phyloP scores from a whole-genome alignment of 2,888 invertebrate species.

The Morpho helenor region DNA sequence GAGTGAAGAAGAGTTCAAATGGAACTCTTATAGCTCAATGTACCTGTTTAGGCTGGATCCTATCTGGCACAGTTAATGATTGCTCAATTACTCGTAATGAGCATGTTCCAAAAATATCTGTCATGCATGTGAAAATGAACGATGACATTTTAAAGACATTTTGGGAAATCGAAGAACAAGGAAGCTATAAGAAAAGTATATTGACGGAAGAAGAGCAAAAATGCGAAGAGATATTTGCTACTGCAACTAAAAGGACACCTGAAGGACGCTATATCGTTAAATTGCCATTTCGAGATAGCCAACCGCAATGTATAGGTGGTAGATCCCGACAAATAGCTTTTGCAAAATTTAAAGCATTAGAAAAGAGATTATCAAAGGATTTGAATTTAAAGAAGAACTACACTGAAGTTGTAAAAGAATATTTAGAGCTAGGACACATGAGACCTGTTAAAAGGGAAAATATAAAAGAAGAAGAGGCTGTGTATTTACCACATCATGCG shows the following conservation, averaged over 20 bases:
- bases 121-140: not conserved
- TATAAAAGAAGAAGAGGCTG: slow-evolving; percentile 6
- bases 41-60: too few relatives aligned
- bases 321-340: slow-evolving; percentile 19
- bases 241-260: slow-evolving; percentile 15
- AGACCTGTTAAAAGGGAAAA: slow-evolving; percentile 7
- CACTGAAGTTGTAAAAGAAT: slow-evolving; percentile 27
- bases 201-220: not conserved
- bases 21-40: too few relatives aligned
- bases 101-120: too few relatives aligned
- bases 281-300: slow-evolving; percentile 24
- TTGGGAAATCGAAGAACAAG: too few relatives aligned
- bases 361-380: slow-evolving; percentile 21
- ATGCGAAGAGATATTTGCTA: slow-evolving; percentile 3
- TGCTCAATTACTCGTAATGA: too few relatives aligned
- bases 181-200: too few relatives aligned
- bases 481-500: slow-evolving; percentile 2
- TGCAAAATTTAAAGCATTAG: slow-evolving; percentile 23
- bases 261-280: slow-evolving; percentile 26
- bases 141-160: slow-evolving; percentile 16
- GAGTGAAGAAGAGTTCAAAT: too few relatives aligned
- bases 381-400: slow-evolving; percentile 24
- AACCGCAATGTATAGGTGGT: slow-evolving; percentile 17
- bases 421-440: slow-evolving; percentile 27
- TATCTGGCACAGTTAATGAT: too few relatives aligned